Evolutionary conservation across 2,888 invertebrate species (phyloP).

Genomic region (Himalopsyche kuldschensis): DNA sequence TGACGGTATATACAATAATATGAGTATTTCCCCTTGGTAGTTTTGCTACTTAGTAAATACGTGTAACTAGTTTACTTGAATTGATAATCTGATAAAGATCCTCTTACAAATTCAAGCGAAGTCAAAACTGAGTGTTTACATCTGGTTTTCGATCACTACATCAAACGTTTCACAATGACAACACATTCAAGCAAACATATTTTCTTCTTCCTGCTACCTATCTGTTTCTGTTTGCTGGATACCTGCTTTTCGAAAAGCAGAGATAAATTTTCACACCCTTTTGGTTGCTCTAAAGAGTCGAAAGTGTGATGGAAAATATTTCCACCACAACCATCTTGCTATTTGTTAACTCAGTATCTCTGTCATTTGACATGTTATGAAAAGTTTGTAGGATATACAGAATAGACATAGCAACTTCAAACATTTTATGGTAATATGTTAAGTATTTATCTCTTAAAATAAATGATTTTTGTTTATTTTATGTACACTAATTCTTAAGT

Average conservation of each 20-base stretch:
- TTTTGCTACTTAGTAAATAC: too few relatives aligned
- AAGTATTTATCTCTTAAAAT: too few relatives aligned
- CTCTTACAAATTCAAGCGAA: too few relatives aligned
- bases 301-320: conserved; percentile 30
- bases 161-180: neutral
- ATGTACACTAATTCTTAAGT: too few relatives aligned
- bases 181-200: neutral
- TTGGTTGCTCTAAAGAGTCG: conserved; percentile 20
- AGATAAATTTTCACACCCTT: conserved; percentile 31
- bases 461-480: too few relatives aligned
- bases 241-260: conserved; percentile 4
- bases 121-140: neutral
- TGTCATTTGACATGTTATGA: neutral
- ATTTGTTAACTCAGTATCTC: neutral
- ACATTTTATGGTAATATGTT: neutral
- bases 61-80: too few relatives aligned
- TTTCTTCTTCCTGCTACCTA: neutral
- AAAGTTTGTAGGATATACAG: neutral
- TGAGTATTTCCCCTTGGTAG: too few relatives aligned
- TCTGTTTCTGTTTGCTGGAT: neutral
- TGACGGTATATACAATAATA: too few relatives aligned
- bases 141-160: neutral
- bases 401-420: neutral
- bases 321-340: conserved; percentile 10
- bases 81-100: too few relatives aligned